Evolutionary conservation across 1,140 invertebrate genomes (phyloP).

Genomic region (Oppia nitens): DNA sequence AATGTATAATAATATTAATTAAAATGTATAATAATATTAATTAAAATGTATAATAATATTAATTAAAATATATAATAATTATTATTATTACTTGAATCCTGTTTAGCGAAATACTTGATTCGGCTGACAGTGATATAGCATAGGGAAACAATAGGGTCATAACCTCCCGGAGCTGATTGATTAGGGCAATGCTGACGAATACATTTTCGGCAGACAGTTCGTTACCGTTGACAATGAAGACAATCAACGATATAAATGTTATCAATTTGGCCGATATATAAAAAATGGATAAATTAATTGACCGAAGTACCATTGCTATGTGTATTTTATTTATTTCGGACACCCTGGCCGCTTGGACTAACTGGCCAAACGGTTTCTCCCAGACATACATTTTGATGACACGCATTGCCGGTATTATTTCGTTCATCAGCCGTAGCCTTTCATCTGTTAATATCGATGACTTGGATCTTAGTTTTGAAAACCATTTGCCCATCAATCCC

Average conservation of each 20-base stretch:
- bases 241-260: constrained; percentile 49
- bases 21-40: too few species aligned
- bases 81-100: constrained; percentile 28
- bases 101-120: constrained; percentile 40
- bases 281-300: constrained; percentile 37
- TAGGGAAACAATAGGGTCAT: constrained; percentile 49
- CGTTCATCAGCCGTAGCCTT: constrained; percentile 66
- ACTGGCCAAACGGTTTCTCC: not conserved
- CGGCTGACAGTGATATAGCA: constrained; percentile 36
- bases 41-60: too few species aligned
- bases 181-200: constrained; percentile 52
- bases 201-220: constrained; percentile 51
- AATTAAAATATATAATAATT: not conserved
- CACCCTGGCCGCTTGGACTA: not conserved
- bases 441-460: constrained; percentile 62
- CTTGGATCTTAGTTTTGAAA: constrained; percentile 31
- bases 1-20: too few species aligned
- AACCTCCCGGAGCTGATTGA: constrained; percentile 45
- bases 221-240: constrained; percentile 45
- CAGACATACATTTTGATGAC: constrained; percentile 29
- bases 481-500: constrained; percentile 44
- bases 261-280: constrained; percentile 43
- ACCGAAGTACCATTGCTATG: constrained; percentile 37
- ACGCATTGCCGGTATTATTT: constrained; percentile 70
- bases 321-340: not conserved